Base-by-base conservation (phyloP, 2,113 vertebrate species). In the Corythaixoides concolor region DNA sequence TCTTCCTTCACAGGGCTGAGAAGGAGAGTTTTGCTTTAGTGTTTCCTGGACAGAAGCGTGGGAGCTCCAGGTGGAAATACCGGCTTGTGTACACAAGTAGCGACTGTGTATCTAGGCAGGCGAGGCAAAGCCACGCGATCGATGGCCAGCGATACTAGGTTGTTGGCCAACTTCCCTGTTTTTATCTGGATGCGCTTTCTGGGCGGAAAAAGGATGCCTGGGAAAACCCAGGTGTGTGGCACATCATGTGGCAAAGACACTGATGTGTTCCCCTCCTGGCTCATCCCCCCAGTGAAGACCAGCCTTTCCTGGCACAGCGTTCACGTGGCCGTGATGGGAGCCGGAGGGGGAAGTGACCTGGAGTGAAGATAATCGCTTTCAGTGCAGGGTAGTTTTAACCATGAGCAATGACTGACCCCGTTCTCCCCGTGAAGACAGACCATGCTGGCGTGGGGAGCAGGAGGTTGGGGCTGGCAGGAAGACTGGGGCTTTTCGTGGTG, bases 101-200 rank as follows among this genome's bases (percentile, higher is more conserved):
- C 45, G 93, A 3, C 72, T 55, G 85, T 81, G 90, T 95, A 81
- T 79, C 90, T 47, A 83, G 92, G 86, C 76, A 96, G 94, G 90
- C 20, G 60, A 84, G 92, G 92, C 82, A 85, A 37, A 79, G 62
- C 77, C 92, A 28, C 1, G 1, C 33, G 7, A 56, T 73, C 8
- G 0, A 32, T 85, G 90, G 72, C 90, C 58, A 32, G 82, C 58
- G 68, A 4, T 35, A 9, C 56, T 1, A 6, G 72, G 28, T 52
- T 62, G 68, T 74, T 93, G 90, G 93, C 95, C 76, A 92, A 0
- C 87, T 84, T 86, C 76, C 86, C 88, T 60, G 0, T 20, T 86
- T 88, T 77, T 26, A 14, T 90, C 67, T 56, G 70, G 58, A 83
- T 92, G 66, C 20, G 62, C 53, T 69, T 92, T 80, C 76, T 73